These are phyloP conservation scores for Calidris pugnax DNA, from an alignment of 2,113 vertebrate genomes.

Conservation along the genomic window DNA sequence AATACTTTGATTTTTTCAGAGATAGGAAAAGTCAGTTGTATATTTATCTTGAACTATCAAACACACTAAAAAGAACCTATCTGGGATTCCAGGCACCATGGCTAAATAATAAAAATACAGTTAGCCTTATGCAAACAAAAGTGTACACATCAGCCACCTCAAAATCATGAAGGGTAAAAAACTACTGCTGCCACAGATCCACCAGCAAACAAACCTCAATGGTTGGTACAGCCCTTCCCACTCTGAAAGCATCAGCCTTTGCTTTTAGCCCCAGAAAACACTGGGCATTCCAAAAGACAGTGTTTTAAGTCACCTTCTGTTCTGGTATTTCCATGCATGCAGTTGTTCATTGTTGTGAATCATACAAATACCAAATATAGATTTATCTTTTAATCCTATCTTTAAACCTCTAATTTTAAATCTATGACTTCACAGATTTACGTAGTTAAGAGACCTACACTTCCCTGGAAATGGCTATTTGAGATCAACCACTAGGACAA, in stretches of 20 bases:
- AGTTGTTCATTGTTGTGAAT: not conserved
- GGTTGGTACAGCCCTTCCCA: not conserved
- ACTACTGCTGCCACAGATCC: not conserved
- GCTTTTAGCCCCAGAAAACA: not conserved
- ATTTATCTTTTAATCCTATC: not conserved
- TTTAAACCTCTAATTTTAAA: slow-evolving; percentile 1
- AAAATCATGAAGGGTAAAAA: not conserved
- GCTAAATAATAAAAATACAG: slow-evolving; percentile 44
- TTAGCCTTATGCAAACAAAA: slow-evolving; percentile 27
- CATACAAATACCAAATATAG: not conserved
- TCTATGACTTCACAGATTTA: not conserved
- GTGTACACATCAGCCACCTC: not conserved
- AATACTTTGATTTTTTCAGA: slow-evolving; percentile 4
- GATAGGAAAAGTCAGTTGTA: slow-evolving; percentile 11
- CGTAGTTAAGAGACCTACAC: not conserved
- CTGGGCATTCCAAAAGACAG: not conserved
- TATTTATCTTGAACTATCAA: slow-evolving; percentile 46
- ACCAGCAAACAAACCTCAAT: not conserved
- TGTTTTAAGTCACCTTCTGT: not conserved
- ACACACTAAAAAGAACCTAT: not conserved
- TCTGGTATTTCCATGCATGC: not conserved
- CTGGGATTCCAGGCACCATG: not conserved
- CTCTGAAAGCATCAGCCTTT: not conserved
- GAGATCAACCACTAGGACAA: slow-evolving; percentile 20
- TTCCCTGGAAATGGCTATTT: not conserved